These are phyloP conservation scores for Oxyura jamaicensis DNA, from an alignment of 2,113 vertebrate genomes.

Conservation along the genomic window DNA sequence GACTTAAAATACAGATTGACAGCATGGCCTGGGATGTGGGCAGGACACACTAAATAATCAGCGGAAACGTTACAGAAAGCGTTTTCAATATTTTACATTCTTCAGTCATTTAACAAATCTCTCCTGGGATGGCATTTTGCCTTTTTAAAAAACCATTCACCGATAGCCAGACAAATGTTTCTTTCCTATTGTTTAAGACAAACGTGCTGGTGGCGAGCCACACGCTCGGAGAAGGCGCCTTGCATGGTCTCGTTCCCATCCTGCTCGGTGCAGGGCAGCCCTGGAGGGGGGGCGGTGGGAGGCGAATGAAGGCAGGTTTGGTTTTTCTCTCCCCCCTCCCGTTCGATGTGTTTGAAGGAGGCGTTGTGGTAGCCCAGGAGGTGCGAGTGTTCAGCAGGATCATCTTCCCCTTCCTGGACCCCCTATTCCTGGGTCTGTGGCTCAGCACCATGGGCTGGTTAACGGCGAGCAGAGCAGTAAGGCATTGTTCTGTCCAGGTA, in stretches of 20 bases:
- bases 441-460: neutral
- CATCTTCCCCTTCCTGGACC: neutral
- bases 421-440: neutral
- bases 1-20: constrained; percentile 26
- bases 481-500: neutral
- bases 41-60: neutral
- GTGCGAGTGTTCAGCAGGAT: neutral
- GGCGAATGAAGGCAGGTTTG: neutral
- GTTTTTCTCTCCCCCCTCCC: neutral
- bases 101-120: neutral
- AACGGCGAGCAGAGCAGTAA: neutral
- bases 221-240: neutral
- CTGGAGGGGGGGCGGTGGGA: neutral
- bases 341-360: neutral
- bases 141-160: neutral
- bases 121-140: neutral
- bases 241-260: neutral
- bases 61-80: neutral
- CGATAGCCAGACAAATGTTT: neutral
- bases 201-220: neutral
- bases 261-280: neutral
- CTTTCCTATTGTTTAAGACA: neutral
- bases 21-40: neutral
- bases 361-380: neutral
- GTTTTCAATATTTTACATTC: neutral